Evolutionary conservation across 2,797 vertebrate species (phyloP).

Genomic region (Coreius guichenoti): DNA sequence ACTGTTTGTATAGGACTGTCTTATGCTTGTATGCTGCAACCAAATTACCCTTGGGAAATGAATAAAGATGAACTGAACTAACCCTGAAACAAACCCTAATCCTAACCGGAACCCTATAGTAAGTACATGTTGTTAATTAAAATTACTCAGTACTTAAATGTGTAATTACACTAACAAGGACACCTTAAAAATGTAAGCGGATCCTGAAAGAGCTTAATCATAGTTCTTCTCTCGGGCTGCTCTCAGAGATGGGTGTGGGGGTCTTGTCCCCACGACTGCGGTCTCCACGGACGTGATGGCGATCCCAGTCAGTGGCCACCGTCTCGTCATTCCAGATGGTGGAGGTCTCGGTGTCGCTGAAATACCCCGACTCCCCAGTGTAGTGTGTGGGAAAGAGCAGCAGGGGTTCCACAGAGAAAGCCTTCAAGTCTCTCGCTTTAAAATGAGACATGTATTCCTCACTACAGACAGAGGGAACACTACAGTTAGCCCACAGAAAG

Average conservation of each 20-base stretch:
- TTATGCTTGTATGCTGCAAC: too few species aligned
- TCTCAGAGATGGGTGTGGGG: conserved; percentile 80
- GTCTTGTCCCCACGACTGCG: conserved; percentile 82
- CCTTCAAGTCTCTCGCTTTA: conserved; percentile 84
- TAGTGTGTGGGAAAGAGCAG: conserved; percentile 96
- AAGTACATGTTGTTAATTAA: not conserved
- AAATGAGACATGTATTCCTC: conserved; percentile 88
- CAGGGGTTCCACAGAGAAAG: conserved; percentile 93
- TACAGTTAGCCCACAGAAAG: not conserved
- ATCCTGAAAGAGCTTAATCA: conserved; percentile 70
- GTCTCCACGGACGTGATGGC: conserved; percentile 84
- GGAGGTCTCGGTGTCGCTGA: conserved; percentile 97
- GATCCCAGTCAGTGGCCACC: conserved; percentile 92
- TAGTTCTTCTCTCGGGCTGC: conserved; percentile 87
- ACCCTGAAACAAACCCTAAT: not conserved
- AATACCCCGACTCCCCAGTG: conserved; percentile 93
- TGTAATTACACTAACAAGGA: not conserved
- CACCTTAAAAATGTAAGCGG: not conserved
- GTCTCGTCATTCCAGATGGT: conserved; percentile 97
- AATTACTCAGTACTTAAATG: not conserved
- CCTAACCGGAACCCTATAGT: not conserved
- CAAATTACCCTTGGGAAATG: too few species aligned
- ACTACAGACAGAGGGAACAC: conserved; percentile 67
- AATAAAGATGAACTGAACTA: not conserved
- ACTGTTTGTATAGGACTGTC: too few species aligned